A percentile compares a stretch with the other conserved stretches of the same genome.
Conservation (phyloP, 2,888 invertebrate genomes). For the Coelopa pilipes region DNA sequence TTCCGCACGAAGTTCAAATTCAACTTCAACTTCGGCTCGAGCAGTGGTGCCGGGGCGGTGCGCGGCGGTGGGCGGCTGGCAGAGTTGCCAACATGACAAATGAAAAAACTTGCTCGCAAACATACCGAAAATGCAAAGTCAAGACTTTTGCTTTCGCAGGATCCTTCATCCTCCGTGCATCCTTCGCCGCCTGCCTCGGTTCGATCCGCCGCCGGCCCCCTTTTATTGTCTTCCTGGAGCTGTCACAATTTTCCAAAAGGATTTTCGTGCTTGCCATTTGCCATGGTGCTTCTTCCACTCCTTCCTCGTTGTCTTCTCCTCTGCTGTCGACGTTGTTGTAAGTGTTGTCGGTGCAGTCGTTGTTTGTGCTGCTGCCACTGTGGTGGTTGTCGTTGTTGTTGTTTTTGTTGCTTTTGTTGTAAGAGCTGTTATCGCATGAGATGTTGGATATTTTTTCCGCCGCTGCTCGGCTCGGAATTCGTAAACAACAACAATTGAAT, state of each 20-base stretch:
- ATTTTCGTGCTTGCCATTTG: constrained; percentile 11
- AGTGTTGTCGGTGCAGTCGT: constrained; percentile 9
- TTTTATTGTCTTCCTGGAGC: constrained; percentile 17
- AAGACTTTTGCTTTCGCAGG: constrained; percentile 31
- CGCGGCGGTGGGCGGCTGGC: neutral
- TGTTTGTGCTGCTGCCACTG: no score
- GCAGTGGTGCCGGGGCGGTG: neutral
- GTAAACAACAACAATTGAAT: constrained; percentile 15
- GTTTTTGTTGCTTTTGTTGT: constrained; percentile 19
- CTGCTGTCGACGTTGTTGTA: constrained; percentile 8
- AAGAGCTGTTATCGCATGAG: constrained; percentile 23
- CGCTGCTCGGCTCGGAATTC: neutral
- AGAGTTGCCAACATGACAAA: constrained; percentile 29
- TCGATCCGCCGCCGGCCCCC: neutral
- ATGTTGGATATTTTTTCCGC: constrained; percentile 10
- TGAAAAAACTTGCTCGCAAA: constrained; percentile 25
- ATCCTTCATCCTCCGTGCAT: neutral
- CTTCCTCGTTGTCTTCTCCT: neutral
- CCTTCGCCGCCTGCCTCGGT: neutral
- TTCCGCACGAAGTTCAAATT: constrained; percentile 1
- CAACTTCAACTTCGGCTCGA: constrained; percentile 15
- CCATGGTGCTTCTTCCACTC: no score
- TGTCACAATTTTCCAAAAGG: constrained; percentile 30
- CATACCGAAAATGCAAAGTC: constrained; percentile 5
- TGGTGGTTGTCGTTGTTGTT: constrained; percentile 7